Base-by-base conservation (phyloP, 2,888 invertebrate genomes). In the Drosophila quinaria region DNA sequence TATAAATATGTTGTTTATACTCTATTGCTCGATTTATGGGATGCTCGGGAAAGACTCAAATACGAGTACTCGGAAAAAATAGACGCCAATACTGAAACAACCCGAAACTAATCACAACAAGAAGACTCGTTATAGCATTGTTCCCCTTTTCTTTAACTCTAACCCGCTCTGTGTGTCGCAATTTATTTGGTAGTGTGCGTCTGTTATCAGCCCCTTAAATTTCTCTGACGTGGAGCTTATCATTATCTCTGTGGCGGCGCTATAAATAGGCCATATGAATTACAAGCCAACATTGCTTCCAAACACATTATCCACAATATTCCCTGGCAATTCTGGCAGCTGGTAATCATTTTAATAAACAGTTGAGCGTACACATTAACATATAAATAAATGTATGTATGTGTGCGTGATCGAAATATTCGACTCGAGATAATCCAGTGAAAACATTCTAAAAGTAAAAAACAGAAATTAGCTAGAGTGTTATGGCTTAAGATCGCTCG, bases 211-310 rank as follows among this genome's bases (percentile, higher is more conserved):
- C 22, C 37, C 56, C 56, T 52, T 51, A 55, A 68, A 59, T 65
- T 71, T 37, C 46, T 65, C 58, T 29, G 54, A 70, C 58, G 47
- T 64, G 49, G 4, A 46, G 71, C 65, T 80, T 78, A 78, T 78
- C 78, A 75, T 71, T 63, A 54, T 64, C 59, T 78, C 62, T 75
- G 60, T 62, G 50, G 25, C 42, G 19, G 19, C 10, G 29, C 61
- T 62, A 75, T 59, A 79, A 75, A 79, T 68, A 79, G 59, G 19
- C 22, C 29, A 6, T 35, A 54, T 76, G 65, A 75, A 80, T 72
- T 71, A 37, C 42, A 65, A 10, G 55, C 63, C 61, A 56, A 72
- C 60, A 60, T 50, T 59, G 33, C 59, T 51, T 46, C 39, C 63
- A 51, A 50, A 31, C 67, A 41, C 19, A 31, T 50, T 60, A 66